These are phyloP conservation scores for Tragelaphus eurycerus DNA, from an alignment of 2,797 vertebrate species.

Conservation along the genomic window DNA sequence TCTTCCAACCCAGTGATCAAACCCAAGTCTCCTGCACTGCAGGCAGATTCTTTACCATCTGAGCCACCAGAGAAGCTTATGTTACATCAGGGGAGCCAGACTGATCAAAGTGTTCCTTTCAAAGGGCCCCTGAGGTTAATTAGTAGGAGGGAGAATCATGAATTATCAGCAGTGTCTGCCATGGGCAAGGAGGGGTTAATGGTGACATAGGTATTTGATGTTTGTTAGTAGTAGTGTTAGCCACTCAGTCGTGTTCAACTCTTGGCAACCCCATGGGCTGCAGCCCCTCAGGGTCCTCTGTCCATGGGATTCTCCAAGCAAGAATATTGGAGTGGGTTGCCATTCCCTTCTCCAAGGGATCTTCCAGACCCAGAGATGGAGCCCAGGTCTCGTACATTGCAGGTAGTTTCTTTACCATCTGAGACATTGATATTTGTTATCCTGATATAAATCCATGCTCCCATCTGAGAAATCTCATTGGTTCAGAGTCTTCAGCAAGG, in stretches of 20 bases:
- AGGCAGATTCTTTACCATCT: neutral
- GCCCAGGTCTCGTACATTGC: neutral
- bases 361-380: neutral
- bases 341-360: neutral
- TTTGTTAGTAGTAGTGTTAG: neutral
- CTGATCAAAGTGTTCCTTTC: neutral
- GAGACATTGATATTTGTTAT: neutral
- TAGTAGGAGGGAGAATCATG: neutral
- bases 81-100: neutral
- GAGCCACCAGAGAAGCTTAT: neutral
- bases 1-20: neutral
- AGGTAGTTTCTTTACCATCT: neutral
- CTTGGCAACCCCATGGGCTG: neutral
- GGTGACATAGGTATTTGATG: neutral
- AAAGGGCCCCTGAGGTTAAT: neutral
- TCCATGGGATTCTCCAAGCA: neutral
- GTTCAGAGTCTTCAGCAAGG: neutral
- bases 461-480: neutral
- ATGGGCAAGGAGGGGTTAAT: neutral
- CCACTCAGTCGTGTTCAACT: neutral
- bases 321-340: neutral
- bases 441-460: neutral
- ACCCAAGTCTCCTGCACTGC: neutral
- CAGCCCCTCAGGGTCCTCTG: neutral
- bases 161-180: neutral